Base-by-base conservation (phyloP, 1,140 invertebrate species). In the Pachyrhynchus sulphureomaculatus region DNA sequence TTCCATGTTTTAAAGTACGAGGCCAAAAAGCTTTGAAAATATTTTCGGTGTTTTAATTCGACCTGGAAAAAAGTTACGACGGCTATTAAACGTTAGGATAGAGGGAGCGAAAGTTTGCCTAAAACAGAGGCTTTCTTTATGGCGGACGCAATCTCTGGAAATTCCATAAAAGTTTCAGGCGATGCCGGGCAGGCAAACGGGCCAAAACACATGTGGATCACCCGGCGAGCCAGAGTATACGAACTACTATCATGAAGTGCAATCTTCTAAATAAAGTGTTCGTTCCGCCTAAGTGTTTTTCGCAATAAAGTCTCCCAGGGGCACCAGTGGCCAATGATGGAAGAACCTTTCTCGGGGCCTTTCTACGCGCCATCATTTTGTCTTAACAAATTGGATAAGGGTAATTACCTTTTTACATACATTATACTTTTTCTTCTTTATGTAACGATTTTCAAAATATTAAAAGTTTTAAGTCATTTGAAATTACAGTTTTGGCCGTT, bases 231-330 rank as follows among this genome's bases (percentile, higher is more conserved):
- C 47, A 21, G 51, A 66, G 49, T 60, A 60, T 64, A 68, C 56
- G 45, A 68, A 71, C 67, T n/a, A n/a, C n/a, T 68, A 70, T 70
- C 67, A 57, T 52, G 61, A 66, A 68, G 59, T 70, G 68, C 67
- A 71, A 70, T 71, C 66, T 69, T 62, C 67, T 71, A 70, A 71
- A 71, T 70, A 71, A 68, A 67, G 60, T 51, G 44, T 65, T 64
- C 60, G 58, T 68, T 68, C 59, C 62, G 65, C 51, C 68, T 71
- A 71, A 71, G 70, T 71, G 70, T 69, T 69, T 71, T 71, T 70
- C 68, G 70, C 70, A 69, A 71, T 71, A 71, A 71, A 71, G 64
- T 68, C 64, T 64, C 70, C 63, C 69, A 41, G 56, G 61, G 62
- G 68, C 49, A 33, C 45, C 23, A 47, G 36, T 36, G 49, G 47